These are phyloP conservation scores for Yponomeuta malinellus DNA, from an alignment of 2,888 invertebrate species.

Conservation along the genomic window DNA sequence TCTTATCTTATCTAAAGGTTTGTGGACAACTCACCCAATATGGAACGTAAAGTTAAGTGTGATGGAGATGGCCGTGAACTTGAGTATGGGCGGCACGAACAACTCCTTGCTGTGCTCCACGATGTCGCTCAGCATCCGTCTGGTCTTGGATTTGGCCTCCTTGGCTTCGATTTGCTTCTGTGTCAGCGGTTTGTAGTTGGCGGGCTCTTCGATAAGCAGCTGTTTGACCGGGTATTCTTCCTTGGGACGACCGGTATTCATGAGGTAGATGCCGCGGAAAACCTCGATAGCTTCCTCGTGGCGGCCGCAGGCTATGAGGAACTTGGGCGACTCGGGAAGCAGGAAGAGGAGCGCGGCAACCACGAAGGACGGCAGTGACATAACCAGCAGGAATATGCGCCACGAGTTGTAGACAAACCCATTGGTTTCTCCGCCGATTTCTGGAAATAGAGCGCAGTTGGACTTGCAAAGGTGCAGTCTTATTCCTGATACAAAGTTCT, in stretches of 20 bases:
- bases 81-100: conserved; percentile 87
- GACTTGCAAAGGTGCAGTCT: too few species aligned
- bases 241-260: conserved; percentile 85
- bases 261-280: conserved; percentile 86
- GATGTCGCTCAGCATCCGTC: conserved; percentile 84
- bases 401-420: conserved; percentile 91
- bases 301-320: conserved; percentile 85
- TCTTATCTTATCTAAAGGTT: too few species aligned
- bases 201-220: conserved; percentile 76
- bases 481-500: too few species aligned
- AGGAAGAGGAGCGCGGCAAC: conserved; percentile 89
- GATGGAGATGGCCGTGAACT: conserved; percentile 89
- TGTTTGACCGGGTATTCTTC: conserved; percentile 87
- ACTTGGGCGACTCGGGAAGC: conserved; percentile 94
- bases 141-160: conserved; percentile 79
- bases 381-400: conserved; percentile 92
- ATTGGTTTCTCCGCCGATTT: conserved; percentile 80
- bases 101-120: conserved; percentile 87
- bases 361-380: conserved; percentile 91
- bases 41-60: conserved; percentile 95
- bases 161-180: conserved; percentile 78
- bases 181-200: conserved; percentile 67
- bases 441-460: conserved; percentile 39
- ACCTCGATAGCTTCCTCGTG: conserved; percentile 88
- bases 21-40: conserved; percentile 80